Conservation (phyloP, 1,140 invertebrate species). For the Delia radicum region DNA sequence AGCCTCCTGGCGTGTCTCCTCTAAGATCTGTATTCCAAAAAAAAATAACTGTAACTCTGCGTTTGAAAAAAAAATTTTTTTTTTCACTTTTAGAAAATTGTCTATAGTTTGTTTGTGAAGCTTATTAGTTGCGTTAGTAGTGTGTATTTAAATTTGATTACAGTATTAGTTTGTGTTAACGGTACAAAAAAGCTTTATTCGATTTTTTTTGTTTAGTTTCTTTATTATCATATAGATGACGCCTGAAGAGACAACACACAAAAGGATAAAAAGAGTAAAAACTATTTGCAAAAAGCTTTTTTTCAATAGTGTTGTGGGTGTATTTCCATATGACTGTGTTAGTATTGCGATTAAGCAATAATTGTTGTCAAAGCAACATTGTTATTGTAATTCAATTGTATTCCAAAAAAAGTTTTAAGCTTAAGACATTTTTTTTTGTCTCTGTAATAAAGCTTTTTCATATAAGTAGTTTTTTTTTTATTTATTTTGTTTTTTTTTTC, state of each 20-base stretch:
- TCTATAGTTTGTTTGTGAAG: not conserved
- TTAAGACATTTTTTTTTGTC: not conserved
- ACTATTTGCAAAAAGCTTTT: not conserved
- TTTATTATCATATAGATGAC: not conserved
- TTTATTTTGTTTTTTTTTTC: not conserved
- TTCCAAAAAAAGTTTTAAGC: not conserved
- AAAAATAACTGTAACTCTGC: too few relatives aligned
- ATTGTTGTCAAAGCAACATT: not conserved
- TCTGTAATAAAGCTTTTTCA: not conserved
- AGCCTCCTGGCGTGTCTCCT: too few relatives aligned
- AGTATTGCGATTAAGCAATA: not conserved
- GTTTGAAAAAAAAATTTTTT: too few relatives aligned
- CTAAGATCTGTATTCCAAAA: too few relatives aligned
- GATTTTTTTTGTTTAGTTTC: not conserved
- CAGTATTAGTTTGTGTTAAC: not conserved
- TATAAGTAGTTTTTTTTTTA: not conserved
- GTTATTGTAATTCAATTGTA: not conserved
- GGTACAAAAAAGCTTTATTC: not conserved
- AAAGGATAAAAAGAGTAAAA: not conserved
- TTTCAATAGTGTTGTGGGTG: not conserved
- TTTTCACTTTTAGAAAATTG: too few relatives aligned
- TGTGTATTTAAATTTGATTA: not conserved
- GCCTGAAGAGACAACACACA: not conserved
- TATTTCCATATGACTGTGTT: not conserved
- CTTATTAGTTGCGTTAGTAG: not conserved